Conservation (phyloP, 2,797 vertebrate genomes). For the Artibeus jamaicensis region DNA sequence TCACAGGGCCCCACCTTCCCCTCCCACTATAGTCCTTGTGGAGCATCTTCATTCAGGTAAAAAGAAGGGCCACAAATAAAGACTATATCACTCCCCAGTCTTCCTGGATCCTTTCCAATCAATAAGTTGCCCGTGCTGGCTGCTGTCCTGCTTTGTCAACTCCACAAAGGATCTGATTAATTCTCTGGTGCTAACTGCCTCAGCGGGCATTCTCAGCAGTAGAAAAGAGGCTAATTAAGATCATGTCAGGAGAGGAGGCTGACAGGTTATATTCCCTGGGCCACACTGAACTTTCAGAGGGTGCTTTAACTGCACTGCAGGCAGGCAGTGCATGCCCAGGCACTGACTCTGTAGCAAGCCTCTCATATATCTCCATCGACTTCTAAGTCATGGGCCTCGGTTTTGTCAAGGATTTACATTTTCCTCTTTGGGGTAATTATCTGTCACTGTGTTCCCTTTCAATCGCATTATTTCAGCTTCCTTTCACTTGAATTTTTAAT, state of each 20-base stretch:
- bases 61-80: not conserved
- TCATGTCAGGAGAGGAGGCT: slow-evolving; percentile 78
- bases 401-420: slow-evolving; percentile 62
- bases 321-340: slow-evolving; percentile 6
- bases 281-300: slow-evolving; percentile 72
- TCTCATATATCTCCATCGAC: slow-evolving; percentile 17
- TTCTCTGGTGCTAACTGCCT: slow-evolving; percentile 82
- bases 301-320: slow-evolving; percentile 54
- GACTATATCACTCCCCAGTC: slow-evolving; percentile 19
- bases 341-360: not conserved
- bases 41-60: slow-evolving; percentile 5
- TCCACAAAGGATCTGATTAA: slow-evolving; percentile 82
- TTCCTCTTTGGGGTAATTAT: slow-evolving; percentile 53
- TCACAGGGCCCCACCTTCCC: not conserved
- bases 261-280: slow-evolving; percentile 73
- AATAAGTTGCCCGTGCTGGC: slow-evolving; percentile 72
- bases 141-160: slow-evolving; percentile 74
- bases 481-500: slow-evolving; percentile 73
- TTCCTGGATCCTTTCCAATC: slow-evolving; percentile 74
- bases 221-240: slow-evolving; percentile 84
- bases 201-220: slow-evolving; percentile 77
- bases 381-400: not conserved
- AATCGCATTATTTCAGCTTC: slow-evolving; percentile 51
- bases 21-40: not conserved
- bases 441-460: slow-evolving; percentile 45